Conservation (phyloP, 2,888 invertebrate species). For the Thelaira solivaga region DNA sequence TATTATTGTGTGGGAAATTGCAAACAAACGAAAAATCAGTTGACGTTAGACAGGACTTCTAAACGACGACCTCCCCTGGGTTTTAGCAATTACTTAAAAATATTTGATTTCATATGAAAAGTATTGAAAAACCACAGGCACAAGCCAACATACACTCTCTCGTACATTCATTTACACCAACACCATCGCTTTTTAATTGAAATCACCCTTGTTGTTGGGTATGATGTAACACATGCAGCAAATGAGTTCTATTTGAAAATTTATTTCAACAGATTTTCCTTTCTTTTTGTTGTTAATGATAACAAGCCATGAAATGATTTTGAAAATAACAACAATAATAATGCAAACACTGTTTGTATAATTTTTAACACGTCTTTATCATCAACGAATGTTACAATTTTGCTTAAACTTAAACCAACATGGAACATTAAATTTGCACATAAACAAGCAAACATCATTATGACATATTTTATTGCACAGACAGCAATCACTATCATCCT, state of each 20-base stretch:
- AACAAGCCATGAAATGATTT: conserved; percentile 21
- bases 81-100: not conserved
- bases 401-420: too few relatives aligned
- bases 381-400: too few relatives aligned
- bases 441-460: too few relatives aligned
- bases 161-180: not conserved
- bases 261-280: not conserved
- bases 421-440: too few relatives aligned
- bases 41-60: conserved; percentile 39
- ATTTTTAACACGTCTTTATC: not conserved
- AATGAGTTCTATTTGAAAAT: too few relatives aligned
- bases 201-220: not conserved
- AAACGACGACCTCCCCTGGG: not conserved
- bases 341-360: not conserved
- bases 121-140: not conserved
- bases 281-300: not conserved
- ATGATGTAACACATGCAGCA: too few relatives aligned
- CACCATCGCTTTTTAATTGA: not conserved
- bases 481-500: too few relatives aligned
- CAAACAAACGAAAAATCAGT: conserved; percentile 44
- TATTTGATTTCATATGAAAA: conserved; percentile 1
- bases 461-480: too few relatives aligned
- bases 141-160: not conserved
- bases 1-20: conserved; percentile 35
- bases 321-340: not conserved